Conservation (phyloP, 2,888 invertebrate species). For the Drosophila fungiperda region DNA sequence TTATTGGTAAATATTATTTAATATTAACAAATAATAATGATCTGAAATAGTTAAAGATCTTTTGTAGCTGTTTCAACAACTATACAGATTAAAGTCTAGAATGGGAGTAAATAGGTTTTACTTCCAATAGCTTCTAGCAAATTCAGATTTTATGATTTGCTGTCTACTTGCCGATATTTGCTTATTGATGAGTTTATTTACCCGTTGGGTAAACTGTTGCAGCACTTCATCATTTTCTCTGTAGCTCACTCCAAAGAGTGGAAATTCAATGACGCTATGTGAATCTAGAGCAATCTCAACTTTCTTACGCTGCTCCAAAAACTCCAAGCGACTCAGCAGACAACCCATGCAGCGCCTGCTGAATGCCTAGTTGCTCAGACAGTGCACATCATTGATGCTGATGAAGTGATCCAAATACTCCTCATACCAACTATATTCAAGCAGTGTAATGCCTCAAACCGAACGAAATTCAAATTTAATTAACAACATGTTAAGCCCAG, state of each 20-base stretch:
- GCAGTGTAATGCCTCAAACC: constrained; percentile 34
- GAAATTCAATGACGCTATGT: neutral
- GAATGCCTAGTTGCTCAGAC: constrained; percentile 33
- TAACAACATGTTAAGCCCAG: neutral
- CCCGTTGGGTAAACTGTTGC: constrained; percentile 48
- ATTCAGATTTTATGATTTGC: neutral
- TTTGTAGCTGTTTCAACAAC: neutral
- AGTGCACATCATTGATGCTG: constrained; percentile 37
- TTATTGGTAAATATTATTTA: too few species aligned
- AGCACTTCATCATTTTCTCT: constrained; percentile 47
- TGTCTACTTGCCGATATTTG: constrained; percentile 41
- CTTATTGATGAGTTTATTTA: constrained; percentile 36
- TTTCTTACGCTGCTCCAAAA: constrained; percentile 20
- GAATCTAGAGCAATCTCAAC: constrained; percentile 18
- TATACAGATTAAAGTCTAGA: neutral
- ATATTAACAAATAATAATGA: too few species aligned
- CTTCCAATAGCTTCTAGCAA: neutral
- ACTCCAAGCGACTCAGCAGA: constrained; percentile 46
- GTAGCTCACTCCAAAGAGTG: constrained; percentile 35
- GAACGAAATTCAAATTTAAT: neutral
- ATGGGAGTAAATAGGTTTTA: neutral
- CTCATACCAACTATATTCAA: constrained; percentile 39
- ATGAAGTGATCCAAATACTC: constrained; percentile 60
- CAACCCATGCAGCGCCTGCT: constrained; percentile 45
- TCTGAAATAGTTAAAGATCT: neutral